phyloP scores from a whole-genome alignment of 2,113 vertebrate genomes.

The Leiothrix lutea region DNA sequence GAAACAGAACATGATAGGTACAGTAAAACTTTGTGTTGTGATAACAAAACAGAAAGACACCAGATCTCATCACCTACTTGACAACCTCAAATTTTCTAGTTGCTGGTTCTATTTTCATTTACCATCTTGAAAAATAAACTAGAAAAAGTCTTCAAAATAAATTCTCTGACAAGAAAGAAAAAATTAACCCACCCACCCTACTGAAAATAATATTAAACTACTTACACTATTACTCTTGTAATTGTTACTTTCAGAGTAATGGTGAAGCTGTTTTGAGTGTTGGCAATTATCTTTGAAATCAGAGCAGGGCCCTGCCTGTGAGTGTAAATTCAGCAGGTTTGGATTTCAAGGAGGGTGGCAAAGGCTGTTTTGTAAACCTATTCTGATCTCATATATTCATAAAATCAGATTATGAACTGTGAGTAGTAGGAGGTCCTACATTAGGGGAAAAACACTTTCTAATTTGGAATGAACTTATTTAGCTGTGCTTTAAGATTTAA shows the following conservation, averaged over 20 bases:
- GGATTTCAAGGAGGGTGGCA: background rate
- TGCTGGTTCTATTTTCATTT: background rate
- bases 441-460: background rate
- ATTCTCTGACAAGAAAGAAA: background rate
- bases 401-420: background rate
- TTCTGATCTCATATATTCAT: background rate
- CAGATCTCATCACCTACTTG: background rate
- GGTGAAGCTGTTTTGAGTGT: background rate
- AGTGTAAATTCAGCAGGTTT: background rate
- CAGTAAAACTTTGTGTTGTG: background rate
- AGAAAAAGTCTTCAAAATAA: background rate
- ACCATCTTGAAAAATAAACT: background rate
- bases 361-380: background rate
- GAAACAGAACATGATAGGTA: background rate
- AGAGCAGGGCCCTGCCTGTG: background rate
- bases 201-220: background rate
- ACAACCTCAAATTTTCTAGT: background rate
- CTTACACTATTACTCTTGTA: background rate
- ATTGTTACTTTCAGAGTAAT: background rate
- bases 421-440: background rate
- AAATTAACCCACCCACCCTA: background rate
- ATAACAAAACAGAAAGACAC: background rate
- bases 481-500: background rate
- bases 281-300: background rate
- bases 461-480: background rate